Percentiles rank a stretch among this genome's conserved stretches.
Evolutionary conservation across 2,888 invertebrate genomes (phyloP).

Genomic region (Phania funesta): DNA sequence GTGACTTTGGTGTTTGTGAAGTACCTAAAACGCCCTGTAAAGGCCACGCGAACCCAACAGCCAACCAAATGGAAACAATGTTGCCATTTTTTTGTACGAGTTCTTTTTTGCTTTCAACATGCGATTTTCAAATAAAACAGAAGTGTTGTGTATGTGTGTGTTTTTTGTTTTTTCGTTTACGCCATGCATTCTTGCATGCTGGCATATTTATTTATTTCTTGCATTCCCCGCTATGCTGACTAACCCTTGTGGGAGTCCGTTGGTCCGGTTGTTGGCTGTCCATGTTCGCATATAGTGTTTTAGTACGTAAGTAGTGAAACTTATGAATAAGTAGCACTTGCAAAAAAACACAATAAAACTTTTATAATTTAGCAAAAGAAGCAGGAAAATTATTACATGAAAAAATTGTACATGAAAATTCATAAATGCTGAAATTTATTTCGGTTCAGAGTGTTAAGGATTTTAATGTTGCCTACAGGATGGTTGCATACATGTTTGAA

Average conservation of each 20-base stretch:
- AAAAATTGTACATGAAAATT: not conserved
- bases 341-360: not conserved
- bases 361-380: not conserved
- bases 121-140: constrained; percentile 64
- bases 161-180: not conserved
- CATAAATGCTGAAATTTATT: not conserved
- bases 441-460: not conserved
- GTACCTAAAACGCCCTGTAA: constrained; percentile 47
- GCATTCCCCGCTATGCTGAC: not conserved
- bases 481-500: not conserved
- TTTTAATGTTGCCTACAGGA: not conserved
- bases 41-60: constrained; percentile 39
- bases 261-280: not conserved
- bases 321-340: not conserved
- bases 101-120: constrained; percentile 54
- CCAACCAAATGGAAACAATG: constrained; percentile 49
- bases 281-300: not conserved
- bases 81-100: constrained; percentile 56
- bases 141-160: constrained; percentile 31
- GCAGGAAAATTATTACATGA: not conserved
- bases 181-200: constrained; percentile 38
- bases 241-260: not conserved
- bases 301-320: not conserved
- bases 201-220: constrained; percentile 33
- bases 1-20: not conserved